Percentiles rank a stretch among this genome's conserved stretches.
Conservation (phyloP, 2,113 vertebrate species). For the Peromyscus leucopus region DNA sequence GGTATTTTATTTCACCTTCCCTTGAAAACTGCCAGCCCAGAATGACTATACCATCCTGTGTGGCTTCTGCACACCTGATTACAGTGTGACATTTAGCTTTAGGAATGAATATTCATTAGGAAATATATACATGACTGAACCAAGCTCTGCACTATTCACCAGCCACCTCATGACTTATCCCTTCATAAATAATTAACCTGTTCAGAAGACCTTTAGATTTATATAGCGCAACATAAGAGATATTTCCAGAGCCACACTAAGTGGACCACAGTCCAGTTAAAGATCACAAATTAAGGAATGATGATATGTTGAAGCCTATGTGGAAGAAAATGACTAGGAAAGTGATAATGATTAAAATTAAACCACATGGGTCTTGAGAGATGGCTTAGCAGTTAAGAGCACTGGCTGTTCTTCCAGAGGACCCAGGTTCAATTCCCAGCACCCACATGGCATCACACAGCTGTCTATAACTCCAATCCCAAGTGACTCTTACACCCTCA, state of each 20-base stretch:
- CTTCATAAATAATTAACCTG: not conserved
- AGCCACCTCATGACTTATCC: conserved; percentile 2
- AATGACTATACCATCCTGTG: not conserved
- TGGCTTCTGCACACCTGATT: not conserved
- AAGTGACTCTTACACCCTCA: not conserved
- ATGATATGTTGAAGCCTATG: not conserved
- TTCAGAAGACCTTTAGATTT: conserved; percentile 4
- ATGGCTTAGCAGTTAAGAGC: not conserved
- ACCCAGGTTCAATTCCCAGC: not conserved
- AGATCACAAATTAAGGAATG: not conserved
- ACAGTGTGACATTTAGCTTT: not conserved
- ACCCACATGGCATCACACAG: not conserved
- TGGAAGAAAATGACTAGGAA: not conserved
- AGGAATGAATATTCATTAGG: conserved; percentile 7
- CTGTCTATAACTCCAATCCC: not conserved
- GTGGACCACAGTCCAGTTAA: not conserved
- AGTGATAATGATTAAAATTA: not conserved
- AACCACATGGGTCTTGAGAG: not conserved
- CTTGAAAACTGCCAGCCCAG: conserved; percentile 3
- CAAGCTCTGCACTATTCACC: not conserved
- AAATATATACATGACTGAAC: not conserved
- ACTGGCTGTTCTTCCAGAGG: not conserved
- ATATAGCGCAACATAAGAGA: not conserved
- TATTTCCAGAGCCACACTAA: not conserved
- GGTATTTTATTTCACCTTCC: not conserved